Conservation (phyloP, 2,888 invertebrate species). For the Ellobium chinense region DNA sequence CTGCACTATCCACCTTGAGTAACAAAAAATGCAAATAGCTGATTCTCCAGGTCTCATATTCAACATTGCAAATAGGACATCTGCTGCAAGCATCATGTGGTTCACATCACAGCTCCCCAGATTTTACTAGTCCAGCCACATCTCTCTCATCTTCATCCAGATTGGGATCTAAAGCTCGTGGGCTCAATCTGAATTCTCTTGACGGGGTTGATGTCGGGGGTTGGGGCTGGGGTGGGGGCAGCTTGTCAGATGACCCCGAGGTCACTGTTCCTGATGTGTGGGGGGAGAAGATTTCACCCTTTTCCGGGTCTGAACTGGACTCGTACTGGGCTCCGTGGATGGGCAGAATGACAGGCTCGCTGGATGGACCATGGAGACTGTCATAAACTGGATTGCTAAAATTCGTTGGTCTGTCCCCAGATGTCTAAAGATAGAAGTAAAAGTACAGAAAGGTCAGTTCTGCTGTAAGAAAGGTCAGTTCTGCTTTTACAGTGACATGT, state of each 20-base stretch:
- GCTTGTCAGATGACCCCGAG: slow-evolving; percentile 28
- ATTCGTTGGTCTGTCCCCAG: slow-evolving; percentile 58
- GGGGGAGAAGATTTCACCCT: neutral
- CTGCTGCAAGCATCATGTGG: neutral
- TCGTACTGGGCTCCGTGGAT: slow-evolving; percentile 28
- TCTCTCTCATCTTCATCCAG: slow-evolving; percentile 55
- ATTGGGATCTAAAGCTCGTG: slow-evolving; percentile 53
- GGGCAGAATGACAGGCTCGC: slow-evolving; percentile 35
- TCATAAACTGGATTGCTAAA: slow-evolving; percentile 74
- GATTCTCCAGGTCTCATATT: too few species aligned
- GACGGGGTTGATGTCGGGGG: slow-evolving; percentile 1
- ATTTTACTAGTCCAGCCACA: slow-evolving; percentile 54
- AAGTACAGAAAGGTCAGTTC: too few species aligned
- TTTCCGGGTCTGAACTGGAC: slow-evolving; percentile 22
- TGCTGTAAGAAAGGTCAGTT: too few species aligned
- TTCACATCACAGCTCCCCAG: slow-evolving; percentile 47
- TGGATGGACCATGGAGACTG: slow-evolving; percentile 55
- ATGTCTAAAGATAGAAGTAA: slow-evolving; percentile 13
- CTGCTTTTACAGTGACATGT: too few species aligned
- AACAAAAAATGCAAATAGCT: too few species aligned
- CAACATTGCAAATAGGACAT: too few species aligned
- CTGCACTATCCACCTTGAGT: too few species aligned
- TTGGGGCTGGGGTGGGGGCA: neutral
- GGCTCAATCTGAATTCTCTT: neutral
- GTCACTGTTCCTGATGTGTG: neutral